Percentiles rank a stretch among this genome's conserved stretches.
Conservation (phyloP, 2,113 vertebrate genomes). For the Tachysurus fulvidraco region DNA sequence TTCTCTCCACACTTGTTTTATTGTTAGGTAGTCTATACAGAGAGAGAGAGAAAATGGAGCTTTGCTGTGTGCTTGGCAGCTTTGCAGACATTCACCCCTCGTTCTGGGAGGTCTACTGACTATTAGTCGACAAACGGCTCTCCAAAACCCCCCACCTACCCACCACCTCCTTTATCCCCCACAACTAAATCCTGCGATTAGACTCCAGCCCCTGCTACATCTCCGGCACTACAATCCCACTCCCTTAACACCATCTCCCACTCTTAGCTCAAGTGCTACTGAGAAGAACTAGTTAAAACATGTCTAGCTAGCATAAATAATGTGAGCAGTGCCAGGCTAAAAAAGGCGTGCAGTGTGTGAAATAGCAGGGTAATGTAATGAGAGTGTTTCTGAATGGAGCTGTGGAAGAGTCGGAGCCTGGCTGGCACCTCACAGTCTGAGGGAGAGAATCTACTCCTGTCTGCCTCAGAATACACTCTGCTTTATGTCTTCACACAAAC, state of each 20-base stretch:
- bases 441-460: constrained; percentile 39
- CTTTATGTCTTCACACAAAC: constrained; percentile 52
- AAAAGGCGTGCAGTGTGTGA: constrained; percentile 48
- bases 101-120: constrained; percentile 38
- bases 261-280: neutral
- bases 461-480: constrained; percentile 32
- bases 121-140: constrained; percentile 32
- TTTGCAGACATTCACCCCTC: neutral
- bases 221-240: neutral
- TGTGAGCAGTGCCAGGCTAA: constrained; percentile 23
- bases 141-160: neutral
- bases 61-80: constrained; percentile 26
- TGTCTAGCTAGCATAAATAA: constrained; percentile 38
- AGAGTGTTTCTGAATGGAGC: constrained; percentile 49
- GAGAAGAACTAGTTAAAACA: constrained; percentile 43
- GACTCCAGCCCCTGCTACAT: neutral
- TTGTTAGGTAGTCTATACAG: constrained; percentile 7
- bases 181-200: constrained; percentile 9
- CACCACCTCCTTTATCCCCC: neutral
- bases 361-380: constrained; percentile 55
- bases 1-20: neutral
- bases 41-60: neutral
- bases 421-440: constrained; percentile 51
- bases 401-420: constrained; percentile 34
- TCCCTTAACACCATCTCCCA: constrained; percentile 5